Evolutionary conservation across 2,113 vertebrate genomes (phyloP), one percentile per base, ranked within the genome.

Genomic region (Donacobius atricapilla): DNA sequence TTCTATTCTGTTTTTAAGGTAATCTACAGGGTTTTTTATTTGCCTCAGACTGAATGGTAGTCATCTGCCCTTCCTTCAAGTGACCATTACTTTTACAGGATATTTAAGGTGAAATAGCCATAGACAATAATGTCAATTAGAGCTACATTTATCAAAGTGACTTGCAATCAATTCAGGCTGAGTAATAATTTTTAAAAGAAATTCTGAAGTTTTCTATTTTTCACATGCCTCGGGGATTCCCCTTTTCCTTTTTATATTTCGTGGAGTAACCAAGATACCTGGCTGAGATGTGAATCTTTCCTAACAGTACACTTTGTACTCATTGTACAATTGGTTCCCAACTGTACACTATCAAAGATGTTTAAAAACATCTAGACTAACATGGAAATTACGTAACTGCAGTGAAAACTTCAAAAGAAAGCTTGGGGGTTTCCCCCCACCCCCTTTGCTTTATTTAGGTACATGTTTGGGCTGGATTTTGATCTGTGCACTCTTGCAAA

Each of bases 391-490:
- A 66, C 1, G 11, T 93, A 93, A 90, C 64, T 60, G 48, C 54
- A 79, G 65, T 94, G 44, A 76, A 90, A 91, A 93, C 88, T 93
- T 96, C 91, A 96, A 90, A 96, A 89, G 87, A 80, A 93, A 78
- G 39, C 42, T 83, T 88, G 53, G 42, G 16, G 2, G 30, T 23
- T 80, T 37, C 53, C 42, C 86, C 20, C 61, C 58, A 0, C 13
- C 17, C 15, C 22, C 13, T 69, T 51, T 76, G 22, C 70, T 83
- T 83, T 83, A 83, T 90, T 93, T 65, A 69, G 79, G 54, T 77
- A 70, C 85, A 0, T 89, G 96, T 95, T 93, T 12, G 45, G 85
- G 56, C 95, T 47, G 33, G 85, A 47, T 90, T 75, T 87, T 85
- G 31, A 47, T 48, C 51, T 1, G 0, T 47, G 54, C n/a, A 21